These are phyloP conservation scores for Prietella phreatophila DNA, from an alignment of 2,113 vertebrate genomes.

Conservation along the genomic window DNA sequence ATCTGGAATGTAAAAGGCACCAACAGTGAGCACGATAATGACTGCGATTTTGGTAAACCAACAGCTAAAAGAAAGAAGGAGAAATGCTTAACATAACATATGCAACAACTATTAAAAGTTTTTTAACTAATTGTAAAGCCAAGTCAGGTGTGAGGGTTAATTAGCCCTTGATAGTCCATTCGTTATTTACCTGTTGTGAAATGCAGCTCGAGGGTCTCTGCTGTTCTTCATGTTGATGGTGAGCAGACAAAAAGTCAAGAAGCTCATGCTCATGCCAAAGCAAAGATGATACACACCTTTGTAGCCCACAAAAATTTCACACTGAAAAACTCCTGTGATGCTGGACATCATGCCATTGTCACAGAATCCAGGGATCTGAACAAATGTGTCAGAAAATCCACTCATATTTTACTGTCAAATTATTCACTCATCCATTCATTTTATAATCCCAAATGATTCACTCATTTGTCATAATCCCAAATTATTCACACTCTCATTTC, in stretches of 20 bases:
- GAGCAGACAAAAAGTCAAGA: slow-evolving; percentile 77
- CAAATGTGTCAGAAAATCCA: slow-evolving; percentile 24
- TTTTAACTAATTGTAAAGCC: neutral
- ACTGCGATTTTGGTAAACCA: slow-evolving; percentile 93
- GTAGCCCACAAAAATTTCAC: slow-evolving; percentile 86
- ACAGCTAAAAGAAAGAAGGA: slow-evolving; percentile 72
- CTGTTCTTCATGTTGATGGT: slow-evolving; percentile 87
- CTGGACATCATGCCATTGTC: slow-evolving; percentile 73
- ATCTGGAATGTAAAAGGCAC: slow-evolving; percentile 92
- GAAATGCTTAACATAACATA: neutral
- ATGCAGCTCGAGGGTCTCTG: slow-evolving; percentile 79
- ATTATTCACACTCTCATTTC: neutral
- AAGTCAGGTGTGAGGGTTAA: neutral
- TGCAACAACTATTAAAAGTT: neutral
- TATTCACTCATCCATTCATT: neutral
- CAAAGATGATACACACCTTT: slow-evolving; percentile 90
- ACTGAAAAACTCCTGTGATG: slow-evolving; percentile 70
- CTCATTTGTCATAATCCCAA: no score
- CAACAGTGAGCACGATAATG: slow-evolving; percentile 83
- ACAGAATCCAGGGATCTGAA: slow-evolving; percentile 91
- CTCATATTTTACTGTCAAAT: neutral
- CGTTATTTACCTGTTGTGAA: slow-evolving; percentile 88
- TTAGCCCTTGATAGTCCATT: neutral
- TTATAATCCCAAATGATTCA: neutral
- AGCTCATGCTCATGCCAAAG: slow-evolving; percentile 89